Conservation (phyloP, 2,888 invertebrate species). For the Eilema griseolum region DNA sequence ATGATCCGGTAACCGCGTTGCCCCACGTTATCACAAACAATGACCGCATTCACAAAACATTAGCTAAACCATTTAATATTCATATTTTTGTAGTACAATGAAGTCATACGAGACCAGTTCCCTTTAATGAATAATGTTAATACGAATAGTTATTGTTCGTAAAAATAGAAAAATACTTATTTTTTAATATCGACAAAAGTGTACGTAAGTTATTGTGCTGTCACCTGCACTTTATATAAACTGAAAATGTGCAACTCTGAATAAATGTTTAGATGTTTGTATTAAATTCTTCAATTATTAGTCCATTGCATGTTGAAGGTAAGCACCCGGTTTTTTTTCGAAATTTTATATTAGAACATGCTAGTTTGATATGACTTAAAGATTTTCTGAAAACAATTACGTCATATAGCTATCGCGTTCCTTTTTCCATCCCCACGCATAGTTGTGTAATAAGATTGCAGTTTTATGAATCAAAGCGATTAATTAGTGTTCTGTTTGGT, state of each 20-base stretch:
- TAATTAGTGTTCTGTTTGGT: not conserved
- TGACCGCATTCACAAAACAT: constrained; percentile 70
- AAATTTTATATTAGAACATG: not conserved
- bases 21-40: constrained; percentile 65
- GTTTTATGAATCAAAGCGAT: not conserved
- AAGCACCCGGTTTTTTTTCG: not conserved
- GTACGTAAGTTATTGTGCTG: constrained; percentile 39
- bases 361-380: not conserved
- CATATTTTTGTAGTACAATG: constrained; percentile 70
- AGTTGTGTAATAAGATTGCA: not conserved
- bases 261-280: constrained; percentile 4
- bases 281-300: constrained; percentile 9
- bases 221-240: constrained; percentile 31
- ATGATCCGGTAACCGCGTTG: constrained; percentile 56
- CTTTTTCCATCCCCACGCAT: not conserved
- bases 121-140: constrained; percentile 49
- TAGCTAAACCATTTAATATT: constrained; percentile 78
- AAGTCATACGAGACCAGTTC: constrained; percentile 45
- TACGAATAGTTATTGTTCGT: constrained; percentile 47
- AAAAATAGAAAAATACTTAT: constrained; percentile 37
- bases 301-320: constrained; percentile 1
- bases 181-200: constrained; percentile 23
- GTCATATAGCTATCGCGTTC: not conserved
- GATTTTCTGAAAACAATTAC: not conserved
- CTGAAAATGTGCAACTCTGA: constrained; percentile 31